Base-by-base conservation (phyloP, 2,888 invertebrate genomes). In the Mycalesis mineus region DNA sequence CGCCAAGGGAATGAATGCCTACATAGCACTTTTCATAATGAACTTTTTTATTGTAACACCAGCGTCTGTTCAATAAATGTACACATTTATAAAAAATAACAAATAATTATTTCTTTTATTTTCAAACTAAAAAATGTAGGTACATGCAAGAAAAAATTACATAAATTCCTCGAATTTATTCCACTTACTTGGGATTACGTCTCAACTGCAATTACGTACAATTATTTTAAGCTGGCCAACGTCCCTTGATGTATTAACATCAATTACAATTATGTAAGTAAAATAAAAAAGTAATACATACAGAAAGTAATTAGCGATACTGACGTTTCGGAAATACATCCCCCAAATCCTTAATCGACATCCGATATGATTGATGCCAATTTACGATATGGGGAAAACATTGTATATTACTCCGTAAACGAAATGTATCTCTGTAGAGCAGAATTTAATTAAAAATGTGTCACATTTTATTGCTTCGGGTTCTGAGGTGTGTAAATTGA, bases 281-380 rank as follows among this genome's bases (percentile, higher is more conserved):
- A 40, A 40, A 60, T 49, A 49, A 61, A 61, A 22, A 57, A 57
- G 37, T 50, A 47, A 57, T 14, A 53, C 7, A 42, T 51, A 48
- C 53, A 40, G 13, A 60, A 54, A 61, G 61, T 63, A 63, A 65
- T 65, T 61, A 65, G 48, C 33, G 53, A 39, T 51, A 57, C 59
- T 41, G 53, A 54, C 54, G 59, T 63, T 61, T 53, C 58, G 58
- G 49, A 45, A 42, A 52, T 33, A 42, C 48, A 39, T 49, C 56
- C 53, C 54, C 59, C 55, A 57, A 61, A 57, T 56, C 55, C 61
- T 65, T 56, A 57, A 57, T 61, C 60, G 61, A 61, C 54, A 57
- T 54, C 41, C 50, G 29, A 29, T 55, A 58, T 61, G 65, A 65
- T 63, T 56, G 61, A 61, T 60, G 61, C 53, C 57, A 53, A 56